Conservation (phyloP, 1,140 invertebrate species). For the Belonocnema kinseyi region DNA sequence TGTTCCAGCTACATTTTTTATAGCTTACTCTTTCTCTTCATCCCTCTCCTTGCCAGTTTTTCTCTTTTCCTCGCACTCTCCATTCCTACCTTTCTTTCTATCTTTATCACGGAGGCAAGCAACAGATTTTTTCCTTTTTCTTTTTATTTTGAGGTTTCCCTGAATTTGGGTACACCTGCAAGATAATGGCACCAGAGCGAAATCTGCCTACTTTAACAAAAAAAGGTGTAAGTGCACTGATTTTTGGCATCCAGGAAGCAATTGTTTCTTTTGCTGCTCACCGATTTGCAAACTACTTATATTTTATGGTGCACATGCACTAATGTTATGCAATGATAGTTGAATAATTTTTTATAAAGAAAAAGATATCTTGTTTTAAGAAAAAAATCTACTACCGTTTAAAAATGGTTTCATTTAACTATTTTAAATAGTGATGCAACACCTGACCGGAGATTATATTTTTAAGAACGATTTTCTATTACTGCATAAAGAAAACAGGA, state of each 20-base stretch:
- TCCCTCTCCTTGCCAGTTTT: constrained; percentile 32
- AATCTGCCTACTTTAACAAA: neutral
- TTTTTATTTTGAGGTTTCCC: constrained; percentile 27
- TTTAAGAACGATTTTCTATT: no score
- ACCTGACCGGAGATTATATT: no score
- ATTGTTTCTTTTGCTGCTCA: constrained; percentile 1
- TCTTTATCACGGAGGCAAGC: constrained; percentile 11
- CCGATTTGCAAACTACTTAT: no score
- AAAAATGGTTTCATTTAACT: no score
- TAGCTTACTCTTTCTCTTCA: constrained; percentile 49
- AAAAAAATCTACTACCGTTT: no score
- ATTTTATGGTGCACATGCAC: no score
- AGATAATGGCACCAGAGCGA: constrained; percentile 4
- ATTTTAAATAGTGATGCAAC: no score
- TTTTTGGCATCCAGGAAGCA: neutral
- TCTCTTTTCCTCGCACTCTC: constrained; percentile 20
- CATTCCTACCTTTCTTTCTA: constrained; percentile 30
- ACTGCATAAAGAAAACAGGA: no score
- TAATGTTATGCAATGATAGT: no score
- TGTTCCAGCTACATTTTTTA: constrained; percentile 23
- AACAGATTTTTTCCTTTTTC: neutral
- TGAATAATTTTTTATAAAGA: no score
- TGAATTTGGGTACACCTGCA: constrained; percentile 31
- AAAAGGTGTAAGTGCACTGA: neutral
- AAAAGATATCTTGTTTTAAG: no score